A percentile compares a stretch with the other conserved stretches of the same genome.
These are phyloP conservation scores for Enteromius argenteus DNA, from an alignment of 2,797 vertebrate species.

Conservation along the genomic window DNA sequence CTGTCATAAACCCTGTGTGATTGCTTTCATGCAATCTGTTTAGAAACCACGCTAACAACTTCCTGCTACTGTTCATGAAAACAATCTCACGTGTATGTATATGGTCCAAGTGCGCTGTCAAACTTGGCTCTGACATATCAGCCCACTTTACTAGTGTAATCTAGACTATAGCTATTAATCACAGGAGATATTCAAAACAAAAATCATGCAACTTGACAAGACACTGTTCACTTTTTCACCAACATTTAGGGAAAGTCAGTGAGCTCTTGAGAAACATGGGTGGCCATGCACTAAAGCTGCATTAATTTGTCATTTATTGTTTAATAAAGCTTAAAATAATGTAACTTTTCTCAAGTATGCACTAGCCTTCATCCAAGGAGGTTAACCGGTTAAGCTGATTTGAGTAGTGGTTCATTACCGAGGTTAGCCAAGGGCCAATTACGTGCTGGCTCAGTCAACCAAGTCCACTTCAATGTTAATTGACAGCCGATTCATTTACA, in stretches of 20 bases:
- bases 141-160: not conserved
- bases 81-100: conserved; percentile 83
- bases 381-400: conserved; percentile 46
- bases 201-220: not conserved
- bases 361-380: conserved; percentile 38
- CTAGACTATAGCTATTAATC: not conserved
- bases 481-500: conserved; percentile 72
- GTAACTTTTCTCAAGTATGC: conserved; percentile 33
- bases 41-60: conserved; percentile 58
- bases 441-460: conserved; percentile 49
- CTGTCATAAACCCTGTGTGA: conserved; percentile 3
- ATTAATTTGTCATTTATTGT: conserved; percentile 28
- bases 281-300: not conserved
- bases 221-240: not conserved
- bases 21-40: not conserved
- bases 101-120: conserved; percentile 47
- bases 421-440: conserved; percentile 68
- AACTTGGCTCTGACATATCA: conserved; percentile 2
- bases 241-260: not conserved
- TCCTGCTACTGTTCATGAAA: conserved; percentile 76
- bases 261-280: not conserved
- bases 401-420: conserved; percentile 49
- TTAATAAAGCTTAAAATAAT: not conserved
- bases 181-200: not conserved
- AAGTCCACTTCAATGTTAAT: conserved; percentile 56